Conservation (phyloP, 2,797 vertebrate species). For the Sparus aurata region DNA sequence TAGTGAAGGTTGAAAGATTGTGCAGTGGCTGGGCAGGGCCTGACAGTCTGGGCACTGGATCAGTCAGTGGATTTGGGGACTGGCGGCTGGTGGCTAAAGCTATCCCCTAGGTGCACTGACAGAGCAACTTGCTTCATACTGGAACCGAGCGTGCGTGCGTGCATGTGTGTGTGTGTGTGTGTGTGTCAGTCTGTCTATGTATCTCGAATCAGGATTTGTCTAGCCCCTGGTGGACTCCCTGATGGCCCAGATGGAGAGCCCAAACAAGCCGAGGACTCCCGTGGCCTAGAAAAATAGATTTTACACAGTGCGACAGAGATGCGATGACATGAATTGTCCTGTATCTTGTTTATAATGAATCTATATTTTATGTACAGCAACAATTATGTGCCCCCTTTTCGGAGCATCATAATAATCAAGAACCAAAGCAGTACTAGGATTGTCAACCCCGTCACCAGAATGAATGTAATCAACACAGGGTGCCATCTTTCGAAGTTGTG, state of each 20-base stretch:
- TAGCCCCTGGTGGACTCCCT: slow-evolving; percentile 70
- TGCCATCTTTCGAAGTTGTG: too few species aligned
- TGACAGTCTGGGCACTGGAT: slow-evolving; percentile 84
- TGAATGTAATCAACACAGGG: too few species aligned
- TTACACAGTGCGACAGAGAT: slow-evolving; percentile 34
- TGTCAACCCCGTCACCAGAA: too few species aligned
- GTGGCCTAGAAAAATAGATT: slow-evolving; percentile 72
- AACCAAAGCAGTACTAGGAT: too few species aligned
- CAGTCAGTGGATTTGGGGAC: slow-evolving; percentile 82
- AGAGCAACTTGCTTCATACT: slow-evolving; percentile 70
- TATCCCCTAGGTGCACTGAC: slow-evolving; percentile 76
- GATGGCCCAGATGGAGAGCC: slow-evolving; percentile 71
- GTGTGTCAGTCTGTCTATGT: slow-evolving; percentile 33
- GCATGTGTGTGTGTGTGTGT: slow-evolving; percentile 27
- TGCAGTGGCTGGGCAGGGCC: slow-evolving; percentile 61
- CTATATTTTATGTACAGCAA: too few species aligned
- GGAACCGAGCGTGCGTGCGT: slow-evolving; percentile 53
- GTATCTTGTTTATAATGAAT: too few species aligned
- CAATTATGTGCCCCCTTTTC: too few species aligned
- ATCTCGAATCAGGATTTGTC: slow-evolving; percentile 68
- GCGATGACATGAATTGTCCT: slow-evolving; percentile 14
- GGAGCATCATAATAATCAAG: too few species aligned
- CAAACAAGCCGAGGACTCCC: slow-evolving; percentile 64
- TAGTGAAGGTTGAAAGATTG: slow-evolving; percentile 74
- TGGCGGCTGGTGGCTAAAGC: slow-evolving; percentile 75